Base-by-base conservation (phyloP, 2,113 vertebrate species). In the Cathartes aura region DNA sequence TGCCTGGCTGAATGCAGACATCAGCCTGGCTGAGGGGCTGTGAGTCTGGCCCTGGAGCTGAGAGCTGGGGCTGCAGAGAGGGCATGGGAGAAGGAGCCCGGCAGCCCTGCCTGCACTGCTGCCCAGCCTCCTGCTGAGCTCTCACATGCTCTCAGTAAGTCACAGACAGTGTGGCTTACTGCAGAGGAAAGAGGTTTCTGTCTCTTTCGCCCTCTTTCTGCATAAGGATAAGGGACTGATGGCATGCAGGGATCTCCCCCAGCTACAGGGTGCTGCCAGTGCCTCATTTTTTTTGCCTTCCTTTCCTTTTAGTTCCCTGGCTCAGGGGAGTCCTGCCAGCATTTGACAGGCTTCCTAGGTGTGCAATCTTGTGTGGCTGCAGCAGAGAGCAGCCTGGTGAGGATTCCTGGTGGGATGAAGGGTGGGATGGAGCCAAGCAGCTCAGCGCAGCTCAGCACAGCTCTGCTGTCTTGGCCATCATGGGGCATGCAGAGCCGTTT, bases 381-480 rank as follows among this genome's bases (percentile, higher is more conserved):
- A 66, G 82, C 47, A 30, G 74, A 82, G 75, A 86, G 72, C 63
- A 84, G 74, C 34, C 83, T 71, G 43, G 81, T 14, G 81, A 94
- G 87, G 93, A 87, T 85, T 94, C 84, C 87, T 43, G 27, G 64
- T 60, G 87, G 90, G 62, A 72, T 87, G 92, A 24, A 84, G 23
- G 1, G 0, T 10, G 17, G 18, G 55, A 72, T 36, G 74, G 70
- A 94, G 91, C 73, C 87, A 89, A 92, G 73, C 0, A 0, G 36
- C 48, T 83, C 55, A 5, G 91, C 74, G 73, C 0, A 0, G 36
- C 48, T 83, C 55, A 5, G 91, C 74, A 82, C 36, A 55, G 89
- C 73, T 84, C 89, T 72, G 58, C 78, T 89, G 45, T 78, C 81
- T 94, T 56, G 64, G 76, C 72, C 10, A 1, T 36, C 17, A 2